Conservation (phyloP, 2,888 invertebrate genomes). For the Ichneumoninae sp. region DNA sequence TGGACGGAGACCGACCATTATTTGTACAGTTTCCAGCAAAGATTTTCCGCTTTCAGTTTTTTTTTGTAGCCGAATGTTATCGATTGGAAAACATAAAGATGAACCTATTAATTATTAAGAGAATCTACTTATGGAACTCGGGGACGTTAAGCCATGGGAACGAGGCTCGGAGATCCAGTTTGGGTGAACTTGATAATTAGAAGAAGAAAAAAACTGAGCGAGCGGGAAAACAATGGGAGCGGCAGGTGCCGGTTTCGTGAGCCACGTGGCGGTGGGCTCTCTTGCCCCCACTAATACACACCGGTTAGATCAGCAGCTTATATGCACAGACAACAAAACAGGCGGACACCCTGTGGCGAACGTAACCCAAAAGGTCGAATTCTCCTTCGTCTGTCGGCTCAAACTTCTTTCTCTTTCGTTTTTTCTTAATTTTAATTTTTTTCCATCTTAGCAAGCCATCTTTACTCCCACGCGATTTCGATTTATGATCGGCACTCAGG, state of each 20-base stretch:
- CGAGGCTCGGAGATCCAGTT: background rate
- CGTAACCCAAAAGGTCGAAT: slow-evolving; percentile 42
- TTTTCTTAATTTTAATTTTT: background rate
- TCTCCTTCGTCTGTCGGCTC: slow-evolving; percentile 49
- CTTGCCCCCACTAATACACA: slow-evolving; percentile 19
- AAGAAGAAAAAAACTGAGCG: slow-evolving; percentile 17
- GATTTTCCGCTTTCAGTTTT: background rate
- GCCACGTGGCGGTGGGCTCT: slow-evolving; percentile 47
- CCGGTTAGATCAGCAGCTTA: slow-evolving; percentile 25
- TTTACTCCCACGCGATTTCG: slow-evolving; percentile 44
- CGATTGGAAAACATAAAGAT: slow-evolving; percentile 8
- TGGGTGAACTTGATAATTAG: slow-evolving; percentile 28
- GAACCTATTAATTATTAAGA: slow-evolving; percentile 28
- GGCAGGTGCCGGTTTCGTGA: slow-evolving; percentile 48
- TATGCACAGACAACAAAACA: slow-evolving; percentile 50
- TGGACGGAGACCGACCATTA: background rate
- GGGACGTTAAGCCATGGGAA: slow-evolving; percentile 34
- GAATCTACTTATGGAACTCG: background rate
- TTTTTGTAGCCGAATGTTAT: background rate
- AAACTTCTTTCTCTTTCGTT: background rate
- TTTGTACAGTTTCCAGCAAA: background rate
- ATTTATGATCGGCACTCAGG: slow-evolving; percentile 49
- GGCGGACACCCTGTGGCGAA: slow-evolving; percentile 47
- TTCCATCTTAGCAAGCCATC: slow-evolving; percentile 8
- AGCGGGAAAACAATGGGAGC: slow-evolving; percentile 44